phyloP scores from a whole-genome alignment of 2,113 vertebrate species.

The Chloebia gouldiae region DNA sequence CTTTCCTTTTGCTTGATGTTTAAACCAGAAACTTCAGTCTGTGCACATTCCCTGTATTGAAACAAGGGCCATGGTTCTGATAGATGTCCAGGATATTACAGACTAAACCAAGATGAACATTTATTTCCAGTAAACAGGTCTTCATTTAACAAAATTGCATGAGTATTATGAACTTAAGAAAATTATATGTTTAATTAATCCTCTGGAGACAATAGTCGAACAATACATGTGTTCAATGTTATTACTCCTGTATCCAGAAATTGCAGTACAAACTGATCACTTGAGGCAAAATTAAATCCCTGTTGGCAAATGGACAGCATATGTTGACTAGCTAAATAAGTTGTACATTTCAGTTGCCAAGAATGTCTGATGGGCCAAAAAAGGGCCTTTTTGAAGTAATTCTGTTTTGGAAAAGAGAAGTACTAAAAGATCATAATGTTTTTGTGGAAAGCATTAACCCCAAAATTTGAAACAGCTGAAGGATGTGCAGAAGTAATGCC shows the following conservation, averaged over 20 bases:
- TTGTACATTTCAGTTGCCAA: not conserved
- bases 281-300: not conserved
- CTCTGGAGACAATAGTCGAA: not conserved
- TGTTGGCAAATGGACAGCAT: not conserved
- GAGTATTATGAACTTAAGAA: not conserved
- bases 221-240: not conserved
- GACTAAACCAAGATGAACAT: not conserved
- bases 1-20: not conserved
- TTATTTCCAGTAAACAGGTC: not conserved
- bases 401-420: not conserved
- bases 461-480: not conserved
- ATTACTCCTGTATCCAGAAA: not conserved
- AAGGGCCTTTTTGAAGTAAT: not conserved
- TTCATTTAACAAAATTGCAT: not conserved
- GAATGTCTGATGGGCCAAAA: not conserved
- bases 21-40: not conserved
- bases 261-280: not conserved
- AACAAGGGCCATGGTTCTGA: not conserved
- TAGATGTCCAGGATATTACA: not conserved
- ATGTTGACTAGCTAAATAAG: not conserved
- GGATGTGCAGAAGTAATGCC: not conserved
- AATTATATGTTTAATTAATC: not conserved
- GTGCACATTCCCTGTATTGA: not conserved
- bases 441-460: not conserved
- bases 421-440: not conserved